phyloP scores from a whole-genome alignment of 2,797 vertebrate species.

The Rhyacichthys aspro region DNA sequence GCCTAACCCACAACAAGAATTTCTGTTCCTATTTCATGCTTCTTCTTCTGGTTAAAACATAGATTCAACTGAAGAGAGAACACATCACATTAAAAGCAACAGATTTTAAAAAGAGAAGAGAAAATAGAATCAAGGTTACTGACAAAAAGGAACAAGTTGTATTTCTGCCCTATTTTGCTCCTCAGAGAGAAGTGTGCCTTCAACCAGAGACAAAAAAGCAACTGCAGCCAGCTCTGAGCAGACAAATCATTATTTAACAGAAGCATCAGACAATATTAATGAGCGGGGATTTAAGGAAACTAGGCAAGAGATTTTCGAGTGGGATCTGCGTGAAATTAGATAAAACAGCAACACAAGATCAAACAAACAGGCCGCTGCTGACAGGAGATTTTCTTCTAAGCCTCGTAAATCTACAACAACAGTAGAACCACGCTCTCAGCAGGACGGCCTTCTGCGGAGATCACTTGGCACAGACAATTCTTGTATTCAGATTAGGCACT shows the following conservation, averaged over 20 bases:
- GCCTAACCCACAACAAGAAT: too few relatives aligned
- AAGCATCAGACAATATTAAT: conserved; percentile 12
- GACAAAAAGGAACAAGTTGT: background rate
- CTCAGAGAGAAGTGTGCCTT: background rate
- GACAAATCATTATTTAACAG: conserved; percentile 3
- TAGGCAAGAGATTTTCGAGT: conserved; percentile 18
- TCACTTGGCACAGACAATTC: conserved; percentile 16
- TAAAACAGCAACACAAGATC: conserved; percentile 30
- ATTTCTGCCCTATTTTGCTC: background rate
- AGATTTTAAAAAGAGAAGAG: background rate
- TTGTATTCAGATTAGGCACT: conserved; percentile 39
- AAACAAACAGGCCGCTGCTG: conserved; percentile 41
- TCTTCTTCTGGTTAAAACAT: too few relatives aligned
- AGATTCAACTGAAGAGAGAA: too few relatives aligned
- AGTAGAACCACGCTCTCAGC: conserved; percentile 29
- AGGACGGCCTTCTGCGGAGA: conserved; percentile 26
- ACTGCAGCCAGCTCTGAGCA: background rate
- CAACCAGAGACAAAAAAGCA: background rate
- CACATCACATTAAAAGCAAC: background rate
- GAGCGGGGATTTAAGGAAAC: conserved; percentile 22
- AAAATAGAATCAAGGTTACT: background rate
- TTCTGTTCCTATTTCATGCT: too few relatives aligned
- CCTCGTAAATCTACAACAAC: conserved; percentile 47
- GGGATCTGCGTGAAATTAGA: conserved; percentile 31
- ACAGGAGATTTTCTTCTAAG: conserved; percentile 43